A percentile compares a stretch with the other conserved stretches of the same genome.
Evolutionary conservation across 2,113 vertebrate species (phyloP).

Genomic region (Chloropsis cyanopogon): DNA sequence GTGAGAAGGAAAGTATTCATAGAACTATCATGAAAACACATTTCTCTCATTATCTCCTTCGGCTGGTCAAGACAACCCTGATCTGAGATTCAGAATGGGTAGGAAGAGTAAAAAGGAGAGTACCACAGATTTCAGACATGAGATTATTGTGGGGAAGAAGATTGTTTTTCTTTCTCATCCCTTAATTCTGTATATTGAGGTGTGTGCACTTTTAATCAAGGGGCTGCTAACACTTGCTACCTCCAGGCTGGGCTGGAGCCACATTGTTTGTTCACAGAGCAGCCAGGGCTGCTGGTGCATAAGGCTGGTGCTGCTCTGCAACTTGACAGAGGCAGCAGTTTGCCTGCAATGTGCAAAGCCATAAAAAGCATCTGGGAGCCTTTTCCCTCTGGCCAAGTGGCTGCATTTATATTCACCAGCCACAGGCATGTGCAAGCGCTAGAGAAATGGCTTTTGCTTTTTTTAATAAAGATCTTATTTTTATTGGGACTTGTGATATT

Average conservation of each 20-base stretch:
- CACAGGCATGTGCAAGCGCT: neutral
- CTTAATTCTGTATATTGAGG: rapidly evolving
- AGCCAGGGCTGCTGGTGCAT: neutral
- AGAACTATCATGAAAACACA: neutral
- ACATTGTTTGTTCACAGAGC: neutral
- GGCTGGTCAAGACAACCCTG: neutral
- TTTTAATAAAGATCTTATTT: neutral
- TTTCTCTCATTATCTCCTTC: neutral
- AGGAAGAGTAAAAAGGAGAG: neutral
- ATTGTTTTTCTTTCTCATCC: neutral
- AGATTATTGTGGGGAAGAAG: neutral
- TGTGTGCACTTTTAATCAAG: neutral
- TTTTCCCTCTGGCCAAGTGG: neutral
- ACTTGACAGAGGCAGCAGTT: neutral
- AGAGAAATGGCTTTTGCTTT: neutral
- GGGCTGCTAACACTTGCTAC: neutral
- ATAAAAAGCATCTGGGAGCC: neutral
- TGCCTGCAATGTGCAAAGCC: neutral
- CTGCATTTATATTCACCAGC: neutral
- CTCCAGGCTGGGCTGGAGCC: neutral
- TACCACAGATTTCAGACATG: neutral
- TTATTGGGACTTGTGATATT: neutral
- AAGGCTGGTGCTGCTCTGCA: neutral
- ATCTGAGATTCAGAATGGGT: neutral
- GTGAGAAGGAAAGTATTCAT: neutral